phyloP scores from a whole-genome alignment of 2,888 invertebrate genomes.

The Nephrotoma guestfalica region DNA sequence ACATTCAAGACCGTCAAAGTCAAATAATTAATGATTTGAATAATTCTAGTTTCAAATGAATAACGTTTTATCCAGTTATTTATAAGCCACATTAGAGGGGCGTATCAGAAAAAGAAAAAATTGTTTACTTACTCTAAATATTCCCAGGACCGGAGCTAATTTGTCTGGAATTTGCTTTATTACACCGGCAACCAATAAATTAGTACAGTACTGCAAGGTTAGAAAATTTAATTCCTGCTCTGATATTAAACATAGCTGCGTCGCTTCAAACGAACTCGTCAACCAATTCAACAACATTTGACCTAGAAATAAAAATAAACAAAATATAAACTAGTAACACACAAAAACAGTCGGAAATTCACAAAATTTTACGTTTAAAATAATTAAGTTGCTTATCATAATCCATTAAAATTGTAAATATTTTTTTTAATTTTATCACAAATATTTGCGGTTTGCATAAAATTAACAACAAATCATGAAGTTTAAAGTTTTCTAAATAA shows the following conservation, averaged over 20 bases:
- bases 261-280: constrained; percentile 53
- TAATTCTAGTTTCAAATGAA: neutral
- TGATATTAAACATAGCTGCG: constrained; percentile 35
- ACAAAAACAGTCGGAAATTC: neutral
- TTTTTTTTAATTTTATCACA: neutral
- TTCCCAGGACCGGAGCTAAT: constrained; percentile 46
- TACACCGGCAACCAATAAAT: constrained; percentile 75
- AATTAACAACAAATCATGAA: neutral
- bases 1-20: neutral
- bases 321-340: neutral
- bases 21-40: neutral
- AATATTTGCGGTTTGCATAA: neutral
- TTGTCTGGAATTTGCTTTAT: constrained; percentile 65
- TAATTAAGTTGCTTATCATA: neutral
- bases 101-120: neutral
- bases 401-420: neutral
- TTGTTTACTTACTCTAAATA: constrained; percentile 47
- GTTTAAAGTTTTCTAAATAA: neutral
- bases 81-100: neutral
- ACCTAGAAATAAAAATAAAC: constrained; percentile 37
- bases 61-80: neutral
- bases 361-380: neutral
- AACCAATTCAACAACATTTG: constrained; percentile 88
- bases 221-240: constrained; percentile 61
- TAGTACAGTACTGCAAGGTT: constrained; percentile 72